A percentile compares a stretch with the other conserved stretches of the same genome.
phyloP scores from a whole-genome alignment of 2,888 invertebrate genomes.

The Punctoribates punctum region DNA sequence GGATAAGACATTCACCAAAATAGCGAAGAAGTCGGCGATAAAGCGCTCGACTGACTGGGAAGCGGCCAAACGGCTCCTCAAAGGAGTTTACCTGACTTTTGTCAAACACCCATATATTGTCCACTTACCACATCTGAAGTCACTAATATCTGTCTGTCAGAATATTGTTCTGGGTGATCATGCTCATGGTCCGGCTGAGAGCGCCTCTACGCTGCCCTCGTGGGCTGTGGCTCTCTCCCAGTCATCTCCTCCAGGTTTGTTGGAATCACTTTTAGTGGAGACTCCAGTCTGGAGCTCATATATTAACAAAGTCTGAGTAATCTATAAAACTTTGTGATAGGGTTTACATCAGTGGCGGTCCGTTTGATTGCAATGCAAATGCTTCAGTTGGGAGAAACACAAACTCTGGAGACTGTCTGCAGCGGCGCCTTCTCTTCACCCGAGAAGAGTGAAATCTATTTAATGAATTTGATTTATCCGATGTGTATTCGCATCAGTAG shows the following conservation, averaged over 20 bases:
- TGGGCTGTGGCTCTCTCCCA: slow-evolving; percentile 77
- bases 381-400: slow-evolving; percentile 83
- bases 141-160: slow-evolving; percentile 60
- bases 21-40: slow-evolving; percentile 91
- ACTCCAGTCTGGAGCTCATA: no score
- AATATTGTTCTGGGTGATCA: slow-evolving; percentile 66
- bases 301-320: no score
- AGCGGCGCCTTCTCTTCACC: slow-evolving; percentile 84
- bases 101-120: slow-evolving; percentile 90
- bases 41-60: slow-evolving; percentile 95
- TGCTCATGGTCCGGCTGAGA: slow-evolving; percentile 42
- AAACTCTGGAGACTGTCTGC: slow-evolving; percentile 89
- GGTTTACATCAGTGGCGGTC: slow-evolving; percentile 95
- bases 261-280: no score
- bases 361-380: slow-evolving; percentile 90
- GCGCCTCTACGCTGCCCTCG: slow-evolving; percentile 47
- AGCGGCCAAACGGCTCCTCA: slow-evolving; percentile 86
- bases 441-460: slow-evolving; percentile 89
- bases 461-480: slow-evolving; percentile 94
- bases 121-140: slow-evolving; percentile 87
- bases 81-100: slow-evolving; percentile 91
- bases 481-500: slow-evolving; percentile 90
- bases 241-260: slow-evolving; percentile 57
- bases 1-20: slow-evolving; percentile 94
- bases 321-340: slow-evolving; percentile 53